Conservation (phyloP, 2,797 vertebrate genomes). For the Arrhamphus sclerolepis region DNA sequence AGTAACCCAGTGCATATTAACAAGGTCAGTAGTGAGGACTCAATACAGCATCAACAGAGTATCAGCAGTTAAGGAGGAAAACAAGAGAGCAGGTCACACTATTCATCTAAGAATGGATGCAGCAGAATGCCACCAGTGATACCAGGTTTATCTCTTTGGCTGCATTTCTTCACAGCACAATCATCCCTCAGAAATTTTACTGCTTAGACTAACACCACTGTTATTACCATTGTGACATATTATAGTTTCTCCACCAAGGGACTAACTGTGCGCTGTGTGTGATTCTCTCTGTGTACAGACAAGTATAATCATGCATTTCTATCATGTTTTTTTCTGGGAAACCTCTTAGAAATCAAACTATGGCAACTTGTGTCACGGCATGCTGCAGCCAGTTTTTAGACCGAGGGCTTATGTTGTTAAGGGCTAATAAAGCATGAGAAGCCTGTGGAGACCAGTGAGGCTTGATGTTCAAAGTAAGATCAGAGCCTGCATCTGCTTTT, state of each 20-base stretch:
- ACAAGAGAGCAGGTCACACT: conserved; percentile 28
- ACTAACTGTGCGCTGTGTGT: conserved; percentile 16
- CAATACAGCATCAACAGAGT: conserved; percentile 67
- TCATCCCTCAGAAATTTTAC: conserved; percentile 43
- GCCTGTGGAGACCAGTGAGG: conserved; percentile 62
- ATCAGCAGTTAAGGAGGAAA: conserved; percentile 41
- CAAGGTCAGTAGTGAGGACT: conserved; percentile 69
- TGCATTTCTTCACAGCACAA: conserved; percentile 37
- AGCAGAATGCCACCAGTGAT: conserved; percentile 38
- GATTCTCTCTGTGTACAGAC: conserved; percentile 12
- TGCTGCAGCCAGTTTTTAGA: conserved; percentile 50
- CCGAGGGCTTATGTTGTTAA: conserved; percentile 68
- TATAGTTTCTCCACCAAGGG: conserved; percentile 28
- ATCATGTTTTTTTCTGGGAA: conserved; percentile 12
- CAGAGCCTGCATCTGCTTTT: conserved; percentile 75
- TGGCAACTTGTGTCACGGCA: conserved; percentile 38
- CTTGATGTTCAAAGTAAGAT: conserved; percentile 70
- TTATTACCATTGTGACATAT: conserved; percentile 40
- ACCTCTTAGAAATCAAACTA: conserved; percentile 26
- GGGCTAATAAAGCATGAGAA: conserved; percentile 72
- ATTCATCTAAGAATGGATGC: conserved; percentile 54
- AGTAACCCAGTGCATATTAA: conserved; percentile 79
- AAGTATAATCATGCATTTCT: conserved; percentile 27
- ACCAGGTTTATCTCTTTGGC: conserved; percentile 35
- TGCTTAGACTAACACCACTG: conserved; percentile 45